Conservation (phyloP, 64 coral and sea anemone genomes). For the Actinia equina region DNA sequence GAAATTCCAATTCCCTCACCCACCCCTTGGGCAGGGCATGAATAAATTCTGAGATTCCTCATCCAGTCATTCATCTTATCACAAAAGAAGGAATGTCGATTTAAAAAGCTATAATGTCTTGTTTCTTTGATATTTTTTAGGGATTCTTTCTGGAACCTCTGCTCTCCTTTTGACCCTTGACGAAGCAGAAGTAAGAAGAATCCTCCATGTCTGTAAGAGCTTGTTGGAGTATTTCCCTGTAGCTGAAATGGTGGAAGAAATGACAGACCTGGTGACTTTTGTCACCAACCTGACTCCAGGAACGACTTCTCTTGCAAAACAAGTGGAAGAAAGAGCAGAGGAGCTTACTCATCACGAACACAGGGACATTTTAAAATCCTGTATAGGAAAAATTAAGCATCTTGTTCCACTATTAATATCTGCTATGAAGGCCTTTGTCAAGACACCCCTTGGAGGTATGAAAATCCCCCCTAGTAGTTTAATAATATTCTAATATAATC, state of each 20-base stretch:
- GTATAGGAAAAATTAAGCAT: conserved; percentile 63
- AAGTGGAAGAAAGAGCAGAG: conserved; percentile 78
- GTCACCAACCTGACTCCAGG: conserved; percentile 92
- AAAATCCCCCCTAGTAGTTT: too few relatives aligned
- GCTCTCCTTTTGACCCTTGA: conserved; percentile 94
- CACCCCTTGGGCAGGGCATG: too few relatives aligned
- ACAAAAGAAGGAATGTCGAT: too few relatives aligned
- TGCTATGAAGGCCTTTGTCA: conserved; percentile 87
- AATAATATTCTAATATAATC: too few relatives aligned
- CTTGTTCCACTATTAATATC: conserved; percentile 79
- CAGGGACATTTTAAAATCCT: conserved; percentile 81
- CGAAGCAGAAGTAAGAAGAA: conserved; percentile 97
- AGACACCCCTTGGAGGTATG: conserved; percentile 44
- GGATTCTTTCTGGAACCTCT: conserved; percentile 96
- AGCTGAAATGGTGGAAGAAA: conserved; percentile 89
- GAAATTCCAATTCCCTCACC: too few relatives aligned
- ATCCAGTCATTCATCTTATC: too few relatives aligned
- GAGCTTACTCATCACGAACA: conserved; percentile 90
- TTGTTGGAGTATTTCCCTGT: conserved; percentile 86
- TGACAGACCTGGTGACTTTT: conserved; percentile 89
- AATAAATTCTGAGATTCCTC: too few relatives aligned
- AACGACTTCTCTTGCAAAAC: conserved; percentile 87
- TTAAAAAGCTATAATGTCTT: neutral
- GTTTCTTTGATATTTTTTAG: conserved; percentile 35
- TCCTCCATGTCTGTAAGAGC: conserved; percentile 77